Base-by-base conservation (phyloP, 2,113 vertebrate genomes). In the Carassius carassius region DNA sequence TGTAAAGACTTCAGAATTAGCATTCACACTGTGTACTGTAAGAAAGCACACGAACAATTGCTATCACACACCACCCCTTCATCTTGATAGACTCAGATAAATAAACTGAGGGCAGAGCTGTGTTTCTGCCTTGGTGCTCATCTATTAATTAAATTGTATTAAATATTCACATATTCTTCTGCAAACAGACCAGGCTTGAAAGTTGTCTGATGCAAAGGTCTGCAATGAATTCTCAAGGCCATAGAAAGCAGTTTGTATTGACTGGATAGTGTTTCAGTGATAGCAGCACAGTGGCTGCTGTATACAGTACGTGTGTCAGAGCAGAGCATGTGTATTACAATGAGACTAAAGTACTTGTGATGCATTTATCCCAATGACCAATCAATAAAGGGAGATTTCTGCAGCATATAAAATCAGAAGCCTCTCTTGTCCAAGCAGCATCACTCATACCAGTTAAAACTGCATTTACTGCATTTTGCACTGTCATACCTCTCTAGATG, bases 1-100 rank as follows among this genome's bases (percentile, higher is more conserved):
- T 60, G 78, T 65, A 47, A 63, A 60, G 32, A 84, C 58, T 51
- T 51, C 19, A 32, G 44, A 76, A 23, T 65, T 67, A 23, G 23
- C 60, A 74, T 83, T 47, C 69, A 83, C 35, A 9, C 65, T 56
- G 3, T 9, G 35, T 29, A 29, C 29, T 29, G 29, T 78, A 4
- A 78, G 35, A 78, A 78, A 62, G 21, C 12, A 23, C 54, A 23
- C n/a, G 23, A 0, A 23, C 21, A 1, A 9, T 78, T 78, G 49
- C 49, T 16, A 51, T 51, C 49, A 51, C 49, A 51, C 49, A 51
- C 49, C 49, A 21, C 51, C 12, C 5, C 17, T 78, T 78, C 35
- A 25, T 78, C 32, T 3, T 58, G 19, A 37, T 14, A 62, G 2
- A 41, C 56, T 56, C 9, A 21, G 6, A 14, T 16, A 41, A 62